Base-by-base conservation (phyloP, 2,797 vertebrate species). In the Phataginus tricuspis region DNA sequence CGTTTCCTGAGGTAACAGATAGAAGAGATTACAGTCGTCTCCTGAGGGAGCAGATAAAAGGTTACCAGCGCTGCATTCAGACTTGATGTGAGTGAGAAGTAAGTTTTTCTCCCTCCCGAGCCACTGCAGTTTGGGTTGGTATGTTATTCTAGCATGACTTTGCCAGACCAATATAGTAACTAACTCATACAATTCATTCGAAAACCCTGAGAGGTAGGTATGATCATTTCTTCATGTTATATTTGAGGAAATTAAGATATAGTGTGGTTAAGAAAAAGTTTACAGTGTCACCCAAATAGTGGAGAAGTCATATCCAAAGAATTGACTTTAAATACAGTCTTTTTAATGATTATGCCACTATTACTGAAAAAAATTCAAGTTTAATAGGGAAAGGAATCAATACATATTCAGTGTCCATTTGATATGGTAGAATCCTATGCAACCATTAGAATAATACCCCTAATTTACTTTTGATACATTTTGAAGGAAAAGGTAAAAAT, bases 231-330 rank as follows among this genome's bases (percentile, higher is more conserved):
- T 90, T 93, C 16, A 39, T 6, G 5, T 31, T 27, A 14, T 4
- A 45, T 31, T 31, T 66, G 19, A 96, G n/a, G 21, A 87, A 91
- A 91, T 91, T 51, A 59, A 68, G 12, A 12, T 63, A 59, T 4
- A 29, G 2, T n/a, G 0, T 80, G 3, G 3, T 64, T 59, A 63
- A 55, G 29, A 90, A 87, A 88, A 90, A 37, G 31, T 31, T 2
- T 1, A 7, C 18, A 9, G 4, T 0, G 4, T 59, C 19, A 68
- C 0, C 0, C 4, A 89, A 75, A 45, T 49, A 18, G 0, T 34
- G 1, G 7, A 7, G 3, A 86, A 83, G 83, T 18, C 7, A 59
- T 16, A 37, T 31, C 13, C 2, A 79, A 66, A 2, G 7, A 78
- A 49, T n/a, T 89, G 25, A 4, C 3, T 74, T 93, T 75, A 75